Percentiles rank a stretch among this genome's conserved stretches.
Evolutionary conservation across 2,797 vertebrate genomes (phyloP).

Genomic region (Periparus ater): DNA sequence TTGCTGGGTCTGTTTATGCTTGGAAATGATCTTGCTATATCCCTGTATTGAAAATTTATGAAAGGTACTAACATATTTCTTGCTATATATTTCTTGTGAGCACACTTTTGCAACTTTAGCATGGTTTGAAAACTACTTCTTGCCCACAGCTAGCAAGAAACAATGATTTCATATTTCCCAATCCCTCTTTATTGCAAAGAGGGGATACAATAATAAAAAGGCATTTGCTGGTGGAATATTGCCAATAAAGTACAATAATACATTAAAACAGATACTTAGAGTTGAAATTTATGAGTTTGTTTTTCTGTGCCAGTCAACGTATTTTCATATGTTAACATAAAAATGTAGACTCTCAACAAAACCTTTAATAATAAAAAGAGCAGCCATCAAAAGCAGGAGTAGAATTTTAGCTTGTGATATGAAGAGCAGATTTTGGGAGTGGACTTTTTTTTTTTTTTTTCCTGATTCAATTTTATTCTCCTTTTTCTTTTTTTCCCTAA

Average conservation of each 20-base stretch:
- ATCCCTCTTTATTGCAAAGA: constrained; percentile 61
- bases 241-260: constrained; percentile 64
- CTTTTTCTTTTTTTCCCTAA: constrained; percentile 1
- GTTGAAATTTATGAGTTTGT: constrained; percentile 75
- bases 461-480: constrained; percentile 9
- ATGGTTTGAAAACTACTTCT: constrained; percentile 40
- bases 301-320: constrained; percentile 70
- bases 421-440: constrained; percentile 35
- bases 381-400: constrained; percentile 59
- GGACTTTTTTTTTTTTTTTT: background rate
- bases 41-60: constrained; percentile 46
- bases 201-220: constrained; percentile 30
- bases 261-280: constrained; percentile 68
- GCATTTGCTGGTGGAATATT: constrained; percentile 70
- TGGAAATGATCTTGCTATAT: constrained; percentile 55
- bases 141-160: constrained; percentile 61
- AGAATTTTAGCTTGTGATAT: constrained; percentile 59
- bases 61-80: constrained; percentile 35
- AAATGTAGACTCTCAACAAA: constrained; percentile 73
- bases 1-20: constrained; percentile 36
- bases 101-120: constrained; percentile 40
- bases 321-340: constrained; percentile 73
- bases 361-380: constrained; percentile 74
- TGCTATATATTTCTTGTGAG: constrained; percentile 1
- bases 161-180: constrained; percentile 55